Evolutionary conservation across 1,140 invertebrate genomes (phyloP).

Genomic region (Lucilia sericata): DNA sequence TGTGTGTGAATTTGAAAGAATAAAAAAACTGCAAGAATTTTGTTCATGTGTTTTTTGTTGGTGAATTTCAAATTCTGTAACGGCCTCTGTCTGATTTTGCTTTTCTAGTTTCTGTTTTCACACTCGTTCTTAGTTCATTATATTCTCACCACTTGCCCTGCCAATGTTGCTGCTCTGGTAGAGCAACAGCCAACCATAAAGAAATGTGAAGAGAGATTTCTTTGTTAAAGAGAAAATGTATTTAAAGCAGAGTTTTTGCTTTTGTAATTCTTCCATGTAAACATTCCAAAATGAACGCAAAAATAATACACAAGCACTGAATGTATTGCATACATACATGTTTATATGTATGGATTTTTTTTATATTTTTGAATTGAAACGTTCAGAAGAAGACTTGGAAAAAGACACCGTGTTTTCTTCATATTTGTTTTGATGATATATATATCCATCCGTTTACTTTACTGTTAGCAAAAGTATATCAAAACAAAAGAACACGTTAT

Average conservation of each 20-base stretch:
- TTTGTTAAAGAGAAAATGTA: no score
- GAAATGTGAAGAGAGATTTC: neutral
- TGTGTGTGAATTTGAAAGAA: neutral
- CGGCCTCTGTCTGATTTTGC: neutral
- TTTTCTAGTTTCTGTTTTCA: neutral
- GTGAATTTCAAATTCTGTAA: slow-evolving; percentile 23
- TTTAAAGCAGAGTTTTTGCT: no score
- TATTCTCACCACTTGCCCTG: neutral
- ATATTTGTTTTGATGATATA: neutral
- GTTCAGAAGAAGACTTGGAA: neutral
- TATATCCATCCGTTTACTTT: slow-evolving; percentile 4
- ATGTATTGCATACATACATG: neutral
- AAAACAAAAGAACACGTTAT: neutral
- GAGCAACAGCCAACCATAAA: neutral
- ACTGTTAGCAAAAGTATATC: neutral
- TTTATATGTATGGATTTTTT: neutral
- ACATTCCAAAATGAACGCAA: neutral
- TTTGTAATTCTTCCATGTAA: neutral
- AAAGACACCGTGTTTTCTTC: neutral
- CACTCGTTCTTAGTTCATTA: neutral
- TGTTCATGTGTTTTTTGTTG: slow-evolving; percentile 20
- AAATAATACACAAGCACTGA: neutral
- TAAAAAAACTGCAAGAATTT: slow-evolving; percentile 13
- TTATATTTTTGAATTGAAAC: no score
- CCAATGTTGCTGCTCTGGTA: neutral